Evolutionary conservation across 2,888 invertebrate genomes (phyloP).

Genomic region (Polydrusus tereticollis): DNA sequence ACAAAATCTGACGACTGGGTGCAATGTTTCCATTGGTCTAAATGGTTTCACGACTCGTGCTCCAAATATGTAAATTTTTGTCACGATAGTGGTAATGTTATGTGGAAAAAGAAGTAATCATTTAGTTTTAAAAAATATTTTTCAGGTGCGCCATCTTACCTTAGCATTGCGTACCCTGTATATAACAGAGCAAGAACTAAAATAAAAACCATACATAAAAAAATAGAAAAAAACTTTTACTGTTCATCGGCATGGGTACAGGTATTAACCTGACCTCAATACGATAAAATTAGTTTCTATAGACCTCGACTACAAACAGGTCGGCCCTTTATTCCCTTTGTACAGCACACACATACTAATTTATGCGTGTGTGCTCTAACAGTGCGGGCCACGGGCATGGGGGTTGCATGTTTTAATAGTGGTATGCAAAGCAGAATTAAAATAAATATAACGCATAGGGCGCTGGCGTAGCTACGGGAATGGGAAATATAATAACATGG

Average conservation of each 20-base stretch:
- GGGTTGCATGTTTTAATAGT: slow-evolving; percentile 41
- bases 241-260: background rate
- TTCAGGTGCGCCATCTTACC: no score
- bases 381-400: slow-evolving; percentile 13
- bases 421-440: slow-evolving; percentile 37
- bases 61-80: no score
- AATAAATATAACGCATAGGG: slow-evolving; percentile 33
- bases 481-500: background rate
- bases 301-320: slow-evolving; percentile 37
- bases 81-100: no score
- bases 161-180: no score
- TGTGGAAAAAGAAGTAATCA: no score
- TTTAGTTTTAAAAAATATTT: no score
- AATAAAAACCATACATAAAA: background rate
- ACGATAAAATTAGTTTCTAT: slow-evolving; percentile 34
- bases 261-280: slow-evolving; percentile 29
- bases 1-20: no score
- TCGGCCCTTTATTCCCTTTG: slow-evolving; percentile 33
- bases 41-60: no score
- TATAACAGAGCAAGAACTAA: background rate
- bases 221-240: background rate
- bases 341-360: slow-evolving; percentile 23
- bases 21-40: no score
- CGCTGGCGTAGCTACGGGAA: slow-evolving; percentile 27
- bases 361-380: slow-evolving; percentile 35